Percentiles rank a stretch among this genome's conserved stretches.
Conservation (phyloP, 2,113 vertebrate genomes). For the Malurus elegans region DNA sequence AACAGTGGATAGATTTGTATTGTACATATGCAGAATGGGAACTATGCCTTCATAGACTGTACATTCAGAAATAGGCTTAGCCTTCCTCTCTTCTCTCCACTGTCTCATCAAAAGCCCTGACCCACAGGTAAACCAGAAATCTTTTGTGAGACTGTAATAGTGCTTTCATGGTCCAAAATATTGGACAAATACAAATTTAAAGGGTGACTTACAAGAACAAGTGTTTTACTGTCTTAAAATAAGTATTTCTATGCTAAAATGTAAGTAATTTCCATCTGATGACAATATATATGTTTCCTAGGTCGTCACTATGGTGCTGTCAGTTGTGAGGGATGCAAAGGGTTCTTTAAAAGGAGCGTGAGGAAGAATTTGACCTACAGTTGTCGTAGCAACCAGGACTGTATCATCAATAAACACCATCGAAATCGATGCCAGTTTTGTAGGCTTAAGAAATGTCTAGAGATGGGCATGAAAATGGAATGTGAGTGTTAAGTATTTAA, state of each 20-base stretch:
- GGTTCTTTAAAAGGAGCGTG: conserved; percentile 98
- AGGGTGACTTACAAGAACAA: neutral
- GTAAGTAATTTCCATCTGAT: neutral
- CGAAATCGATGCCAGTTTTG: conserved; percentile 98
- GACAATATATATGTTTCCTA: conserved; percentile 48
- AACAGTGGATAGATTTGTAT: neutral
- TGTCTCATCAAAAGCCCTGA: neutral
- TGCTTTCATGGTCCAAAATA: neutral
- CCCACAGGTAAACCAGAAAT: neutral
- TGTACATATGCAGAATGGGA: neutral
- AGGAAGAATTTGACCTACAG: conserved; percentile 96
- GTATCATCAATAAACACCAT: conserved; percentile 98
- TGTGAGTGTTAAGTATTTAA: conserved; percentile 81
- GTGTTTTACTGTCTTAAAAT: neutral
- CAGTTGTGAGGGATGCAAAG: conserved; percentile 98
- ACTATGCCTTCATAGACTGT: neutral
- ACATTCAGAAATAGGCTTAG: neutral
- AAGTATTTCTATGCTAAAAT: neutral
- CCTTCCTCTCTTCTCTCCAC: neutral
- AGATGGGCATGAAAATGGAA: conserved; percentile 99
- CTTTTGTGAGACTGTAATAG: neutral
- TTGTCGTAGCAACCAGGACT: conserved; percentile 97
- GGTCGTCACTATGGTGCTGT: conserved; percentile 98
- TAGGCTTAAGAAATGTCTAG: conserved; percentile 93
- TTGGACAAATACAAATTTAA: neutral